Evolutionary conservation across 1,140 invertebrate species (phyloP), one percentile per base, ranked within the genome.

Genomic region (Drosophila insularis): DNA sequence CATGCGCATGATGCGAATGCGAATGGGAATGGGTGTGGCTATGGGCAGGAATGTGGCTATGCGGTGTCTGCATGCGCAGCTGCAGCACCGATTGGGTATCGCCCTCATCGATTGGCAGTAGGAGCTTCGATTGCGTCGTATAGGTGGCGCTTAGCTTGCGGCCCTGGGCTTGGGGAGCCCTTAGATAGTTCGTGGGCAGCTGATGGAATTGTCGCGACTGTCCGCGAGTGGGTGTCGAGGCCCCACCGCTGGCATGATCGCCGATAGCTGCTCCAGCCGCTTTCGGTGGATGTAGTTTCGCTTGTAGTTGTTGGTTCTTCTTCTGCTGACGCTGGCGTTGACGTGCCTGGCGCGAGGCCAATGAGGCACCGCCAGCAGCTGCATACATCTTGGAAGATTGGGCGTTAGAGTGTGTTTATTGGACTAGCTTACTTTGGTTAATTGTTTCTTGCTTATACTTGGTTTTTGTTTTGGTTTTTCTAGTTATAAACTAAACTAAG

Each of bases 351-450:
- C 95, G 94, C 90, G 94, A 95, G 84, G 95, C 95, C 89, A 95
- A 92, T 79, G 94, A 95, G 77, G 95, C 95, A 90, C 95, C 95
- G 81, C 95, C 95, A 85, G 95, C 95, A 81, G 95, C 95, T 84
- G 95, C 95, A 93, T 95, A 96, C 95, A 96, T 96, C 75, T 93
- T 93, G 63, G 65, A 31, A 43, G 40, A 55, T 46, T 7, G 2
- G 27, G 27, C 27, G 27, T 27, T 27, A 27, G 27, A 27, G 27
- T 27, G 27, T 27, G 27, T 27, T 27, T 27, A 27, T 27, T 27
- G 4, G 27, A 46, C 8, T 19, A 17, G 14, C 43, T 46, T 17
- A n/a, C 2, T 46, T 46, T 46, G 14, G 43, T 46, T 46, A 17
- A 27, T 27, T 27, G 27, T 27, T 27, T 6, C 27, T 50, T 21